Conservation (phyloP, 2,113 vertebrate genomes). For the Archilochus colubris region DNA sequence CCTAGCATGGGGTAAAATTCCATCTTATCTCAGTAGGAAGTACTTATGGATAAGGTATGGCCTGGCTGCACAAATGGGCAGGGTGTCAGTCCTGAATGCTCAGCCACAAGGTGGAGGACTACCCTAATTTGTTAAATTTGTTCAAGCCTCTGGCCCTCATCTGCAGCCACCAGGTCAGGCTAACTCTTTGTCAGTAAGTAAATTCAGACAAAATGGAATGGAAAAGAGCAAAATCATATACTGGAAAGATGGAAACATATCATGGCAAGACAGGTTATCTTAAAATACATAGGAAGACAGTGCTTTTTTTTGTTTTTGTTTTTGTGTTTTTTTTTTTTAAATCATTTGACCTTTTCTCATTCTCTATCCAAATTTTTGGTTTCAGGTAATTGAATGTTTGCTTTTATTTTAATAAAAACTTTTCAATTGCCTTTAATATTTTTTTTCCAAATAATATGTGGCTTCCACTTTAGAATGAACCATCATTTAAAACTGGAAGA, state of each 20-base stretch:
- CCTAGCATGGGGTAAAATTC: not conserved
- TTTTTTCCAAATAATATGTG: too few species aligned
- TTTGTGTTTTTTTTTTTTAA: not conserved
- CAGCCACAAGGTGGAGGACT: not conserved
- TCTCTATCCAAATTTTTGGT: not conserved
- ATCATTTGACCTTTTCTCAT: not conserved
- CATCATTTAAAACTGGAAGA: too few species aligned
- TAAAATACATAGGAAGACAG: not conserved
- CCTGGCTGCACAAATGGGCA: not conserved
- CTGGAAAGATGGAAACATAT: not conserved
- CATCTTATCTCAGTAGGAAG: not conserved
- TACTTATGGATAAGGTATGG: not conserved
- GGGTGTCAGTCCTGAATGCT: not conserved
- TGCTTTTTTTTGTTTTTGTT: too few species aligned
- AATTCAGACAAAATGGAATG: not conserved
- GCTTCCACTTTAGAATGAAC: too few species aligned
- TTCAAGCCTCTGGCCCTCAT: not conserved
- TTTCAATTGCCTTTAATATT: too few species aligned
- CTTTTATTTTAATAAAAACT: too few species aligned
- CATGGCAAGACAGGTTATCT: not conserved
- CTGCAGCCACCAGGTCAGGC: not conserved
- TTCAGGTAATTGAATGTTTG: not conserved
- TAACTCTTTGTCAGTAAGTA: not conserved
- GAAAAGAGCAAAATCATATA: not conserved
- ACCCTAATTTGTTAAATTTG: not conserved